Evolutionary conservation across 2,113 vertebrate species (phyloP), one percentile per base, ranked within the genome.

Genomic region (Mionectes macconnelli): DNA sequence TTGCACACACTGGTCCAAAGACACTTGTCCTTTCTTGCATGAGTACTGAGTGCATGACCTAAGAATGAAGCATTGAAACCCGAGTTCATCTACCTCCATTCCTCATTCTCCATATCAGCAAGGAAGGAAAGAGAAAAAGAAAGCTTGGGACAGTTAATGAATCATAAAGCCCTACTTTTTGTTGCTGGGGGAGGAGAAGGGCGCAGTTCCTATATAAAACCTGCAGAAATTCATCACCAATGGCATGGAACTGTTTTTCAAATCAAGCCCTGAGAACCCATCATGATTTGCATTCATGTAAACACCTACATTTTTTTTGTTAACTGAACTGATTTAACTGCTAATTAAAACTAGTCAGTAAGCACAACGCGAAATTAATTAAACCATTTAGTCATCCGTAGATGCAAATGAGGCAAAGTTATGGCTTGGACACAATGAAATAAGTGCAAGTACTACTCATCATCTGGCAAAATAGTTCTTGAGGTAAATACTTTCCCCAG

Each of bases 301-400:
- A 98, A 98, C 87, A 97, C 97, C 96, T 97, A 96, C 94, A 95
- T 97, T 97, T 98, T 62, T 97, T 97, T 96, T 0, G n/a, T 97
- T 98, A 98, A 98, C 96, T 96, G 97, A 98, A 98, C 96, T 97
- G 97, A 98, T 98, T 98, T 98, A 98, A 98, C 96, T 98, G 97
- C 97, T 98, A 98, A 98, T 98, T 98, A 98, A 98, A 98, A 98
- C 93, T 97, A 98, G 96, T 97, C 97, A 97, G 97, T 98, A 98
- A 98, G 97, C 97, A 98, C 97, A 98, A 98, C 69, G 75, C 96
- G 97, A 98, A 98, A 98, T 98, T 98, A 98, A 98, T 98, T 98
- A 98, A 98, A 96, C 94, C 93, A 97, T 98, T 98, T 97, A 98
- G 96, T 94, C 83, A 12, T 45, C 44, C 44, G 97, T 92, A 97